These are phyloP conservation scores for Orthonevra nobilis DNA, from an alignment of 2,888 invertebrate species.

Conservation along the genomic window DNA sequence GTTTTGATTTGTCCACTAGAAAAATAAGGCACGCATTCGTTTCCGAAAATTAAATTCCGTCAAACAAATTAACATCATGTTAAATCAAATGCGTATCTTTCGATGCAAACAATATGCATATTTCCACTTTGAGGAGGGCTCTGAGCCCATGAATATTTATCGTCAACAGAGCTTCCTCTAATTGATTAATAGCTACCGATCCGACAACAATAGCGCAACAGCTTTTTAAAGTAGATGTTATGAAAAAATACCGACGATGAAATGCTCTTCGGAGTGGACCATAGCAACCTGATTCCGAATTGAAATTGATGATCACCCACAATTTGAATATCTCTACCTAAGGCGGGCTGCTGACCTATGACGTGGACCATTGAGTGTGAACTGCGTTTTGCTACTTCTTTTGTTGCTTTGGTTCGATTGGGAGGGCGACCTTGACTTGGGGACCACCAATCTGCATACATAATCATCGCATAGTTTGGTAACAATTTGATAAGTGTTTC, in stretches of 20 bases:
- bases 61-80: slow-evolving; percentile 11
- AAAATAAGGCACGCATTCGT: no score
- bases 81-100: slow-evolving; percentile 29
- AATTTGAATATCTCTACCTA: slow-evolving; percentile 13
- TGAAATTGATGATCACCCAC: slow-evolving; percentile 54
- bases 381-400: slow-evolving; percentile 3
- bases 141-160: background rate
- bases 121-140: background rate
- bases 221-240: background rate
- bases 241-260: background rate
- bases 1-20: no score
- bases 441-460: slow-evolving; percentile 34
- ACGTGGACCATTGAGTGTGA: no score
- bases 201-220: background rate
- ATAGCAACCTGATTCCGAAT: slow-evolving; percentile 15
- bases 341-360: slow-evolving; percentile 9
- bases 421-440: slow-evolving; percentile 27
- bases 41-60: background rate
- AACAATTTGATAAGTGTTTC: slow-evolving; percentile 41
- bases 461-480: slow-evolving; percentile 22
- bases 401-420: slow-evolving; percentile 4
- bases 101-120: slow-evolving; percentile 5
- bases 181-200: slow-evolving; percentile 12
- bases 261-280: slow-evolving; percentile 28
- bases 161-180: background rate